Conservation (phyloP, 2,888 invertebrate species). For the Leptinotarsa juncta region DNA sequence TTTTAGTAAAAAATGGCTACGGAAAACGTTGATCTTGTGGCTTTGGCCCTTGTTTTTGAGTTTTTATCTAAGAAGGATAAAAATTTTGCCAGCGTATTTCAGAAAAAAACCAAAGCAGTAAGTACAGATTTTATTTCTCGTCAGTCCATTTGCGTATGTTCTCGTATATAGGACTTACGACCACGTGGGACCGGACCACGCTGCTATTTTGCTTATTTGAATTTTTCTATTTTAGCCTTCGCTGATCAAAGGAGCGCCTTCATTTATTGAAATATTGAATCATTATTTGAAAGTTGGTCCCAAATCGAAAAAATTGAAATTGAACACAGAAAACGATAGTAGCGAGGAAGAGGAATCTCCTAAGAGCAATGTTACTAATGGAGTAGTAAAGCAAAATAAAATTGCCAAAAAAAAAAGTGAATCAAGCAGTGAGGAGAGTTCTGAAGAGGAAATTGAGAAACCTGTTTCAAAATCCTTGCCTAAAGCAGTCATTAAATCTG, state of each 20-base stretch:
- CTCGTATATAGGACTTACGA: not conserved
- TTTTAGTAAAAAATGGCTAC: constrained; percentile 59
- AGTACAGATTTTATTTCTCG: constrained; percentile 69
- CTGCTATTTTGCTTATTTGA: not conserved
- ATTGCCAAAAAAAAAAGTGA: constrained; percentile 14
- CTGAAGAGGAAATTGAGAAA: constrained; percentile 45
- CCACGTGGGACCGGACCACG: constrained; percentile 32
- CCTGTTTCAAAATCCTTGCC: constrained; percentile 28
- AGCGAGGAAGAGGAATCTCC: constrained; percentile 38
- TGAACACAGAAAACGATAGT: constrained; percentile 39
- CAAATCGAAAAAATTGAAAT: constrained; percentile 64
- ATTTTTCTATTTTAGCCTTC: constrained; percentile 67
- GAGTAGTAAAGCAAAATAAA: constrained; percentile 25
- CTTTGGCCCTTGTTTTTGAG: constrained; percentile 74
- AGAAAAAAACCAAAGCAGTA: constrained; percentile 76
- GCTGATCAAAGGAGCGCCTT: constrained; percentile 74
- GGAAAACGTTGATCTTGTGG: constrained; percentile 61
- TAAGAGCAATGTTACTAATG: constrained; percentile 33
- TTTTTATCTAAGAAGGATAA: constrained; percentile 75
- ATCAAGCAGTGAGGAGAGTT: constrained; percentile 49
- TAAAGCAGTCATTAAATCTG: constrained; percentile 2
- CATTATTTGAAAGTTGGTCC: constrained; percentile 69
- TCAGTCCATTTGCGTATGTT: not conserved
- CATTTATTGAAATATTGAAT: constrained; percentile 72
- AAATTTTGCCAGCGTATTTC: constrained; percentile 75